phyloP scores from a whole-genome alignment of 2,888 invertebrate genomes.

The Lasioglossum zephyrum region DNA sequence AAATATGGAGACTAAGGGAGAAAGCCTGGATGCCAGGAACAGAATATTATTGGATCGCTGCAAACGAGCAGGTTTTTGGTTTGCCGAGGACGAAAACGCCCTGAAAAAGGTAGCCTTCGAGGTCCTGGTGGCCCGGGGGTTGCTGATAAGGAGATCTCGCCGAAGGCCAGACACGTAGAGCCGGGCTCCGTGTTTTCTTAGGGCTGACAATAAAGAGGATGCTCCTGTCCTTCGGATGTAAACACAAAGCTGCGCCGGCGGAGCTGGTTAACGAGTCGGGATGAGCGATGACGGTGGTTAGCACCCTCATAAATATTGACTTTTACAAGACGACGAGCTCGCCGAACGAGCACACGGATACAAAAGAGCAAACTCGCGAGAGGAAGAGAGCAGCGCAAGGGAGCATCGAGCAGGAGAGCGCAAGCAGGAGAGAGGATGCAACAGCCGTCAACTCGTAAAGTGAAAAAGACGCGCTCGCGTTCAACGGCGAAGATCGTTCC shows the following conservation, averaged over 20 bases:
- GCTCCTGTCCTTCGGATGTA: conserved; percentile 69
- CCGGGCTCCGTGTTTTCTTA: conserved; percentile 67
- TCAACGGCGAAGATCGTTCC: conserved; percentile 54
- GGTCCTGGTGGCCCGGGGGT: not conserved
- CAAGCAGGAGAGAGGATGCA: conserved; percentile 6
- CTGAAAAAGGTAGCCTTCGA: conserved; percentile 25
- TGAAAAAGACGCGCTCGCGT: conserved; percentile 71
- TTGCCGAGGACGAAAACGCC: conserved; percentile 26
- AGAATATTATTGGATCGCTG: no score
- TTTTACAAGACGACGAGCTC: conserved; percentile 73
- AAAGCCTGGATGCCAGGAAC: no score
- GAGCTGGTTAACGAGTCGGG: conserved; percentile 71
- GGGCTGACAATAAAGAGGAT: conserved; percentile 70
- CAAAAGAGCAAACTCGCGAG: not conserved
- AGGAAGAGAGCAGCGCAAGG: not conserved
- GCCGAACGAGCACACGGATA: conserved; percentile 7
- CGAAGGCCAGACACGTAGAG: conserved; percentile 45
- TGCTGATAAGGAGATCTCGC: conserved; percentile 57
- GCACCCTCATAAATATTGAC: conserved; percentile 82
- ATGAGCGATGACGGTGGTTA: conserved; percentile 81
- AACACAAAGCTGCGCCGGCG: conserved; percentile 71
- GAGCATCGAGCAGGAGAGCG: not conserved
- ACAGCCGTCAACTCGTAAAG: conserved; percentile 68
- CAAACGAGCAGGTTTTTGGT: conserved; percentile 21
- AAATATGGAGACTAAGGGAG: no score